A percentile compares a stretch with the other conserved stretches of the same genome.
Evolutionary conservation across 2,888 invertebrate genomes (phyloP).

Genomic region (Parasteatoda lunata): DNA sequence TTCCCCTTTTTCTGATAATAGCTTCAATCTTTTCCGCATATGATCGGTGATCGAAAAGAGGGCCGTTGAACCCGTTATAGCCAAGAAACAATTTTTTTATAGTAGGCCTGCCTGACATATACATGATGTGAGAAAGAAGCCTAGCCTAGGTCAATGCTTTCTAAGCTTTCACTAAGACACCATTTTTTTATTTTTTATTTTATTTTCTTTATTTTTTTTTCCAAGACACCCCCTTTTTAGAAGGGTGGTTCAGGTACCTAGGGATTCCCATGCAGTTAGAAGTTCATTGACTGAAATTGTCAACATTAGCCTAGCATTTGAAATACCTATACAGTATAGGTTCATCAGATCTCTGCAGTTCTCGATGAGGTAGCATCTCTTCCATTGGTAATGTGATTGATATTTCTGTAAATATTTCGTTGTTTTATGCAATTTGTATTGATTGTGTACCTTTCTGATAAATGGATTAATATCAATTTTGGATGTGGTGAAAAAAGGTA

Average conservation of each 20-base stretch:
- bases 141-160: slow-evolving; percentile 56
- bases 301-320: slow-evolving; percentile 55
- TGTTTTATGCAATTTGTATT: too few species aligned
- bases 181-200: too few species aligned
- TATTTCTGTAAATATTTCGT: too few species aligned
- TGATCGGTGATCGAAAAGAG: slow-evolving; percentile 5
- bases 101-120: slow-evolving; percentile 23
- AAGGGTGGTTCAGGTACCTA: slow-evolving; percentile 47
- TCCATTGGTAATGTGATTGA: background rate
- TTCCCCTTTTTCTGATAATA: slow-evolving; percentile 14
- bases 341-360: slow-evolving; percentile 22
- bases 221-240: slow-evolving; percentile 10
- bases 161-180: background rate
- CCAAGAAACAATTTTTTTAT: slow-evolving; percentile 18
- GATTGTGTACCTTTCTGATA: too few species aligned
- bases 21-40: slow-evolving; percentile 49
- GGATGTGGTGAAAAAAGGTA: too few species aligned
- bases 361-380: slow-evolving; percentile 1
- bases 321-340: slow-evolving; percentile 52
- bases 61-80: slow-evolving; percentile 49
- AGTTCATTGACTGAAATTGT: slow-evolving; percentile 66
- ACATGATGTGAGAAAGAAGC: slow-evolving; percentile 50
- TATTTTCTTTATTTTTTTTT: slow-evolving; percentile 5
- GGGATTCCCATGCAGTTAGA: slow-evolving; percentile 36
- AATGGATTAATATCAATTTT: too few species aligned